These are phyloP conservation scores for Opisthocomus hoazin DNA, from an alignment of 2,113 vertebrate genomes.

Conservation along the genomic window DNA sequence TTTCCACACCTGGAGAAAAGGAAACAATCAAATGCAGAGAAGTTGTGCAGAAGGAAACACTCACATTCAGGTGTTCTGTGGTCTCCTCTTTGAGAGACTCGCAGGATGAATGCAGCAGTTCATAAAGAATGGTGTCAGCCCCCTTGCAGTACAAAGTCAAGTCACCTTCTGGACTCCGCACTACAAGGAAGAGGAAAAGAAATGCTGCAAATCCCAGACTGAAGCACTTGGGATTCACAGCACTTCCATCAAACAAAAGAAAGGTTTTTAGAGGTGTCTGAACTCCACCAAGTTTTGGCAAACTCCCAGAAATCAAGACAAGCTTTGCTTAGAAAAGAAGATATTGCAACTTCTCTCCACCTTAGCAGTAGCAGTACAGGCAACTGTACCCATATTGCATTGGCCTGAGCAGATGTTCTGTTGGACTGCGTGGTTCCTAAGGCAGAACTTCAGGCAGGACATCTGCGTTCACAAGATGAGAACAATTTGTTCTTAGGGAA, in stretches of 20 bases:
- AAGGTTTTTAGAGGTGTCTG: neutral
- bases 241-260: neutral
- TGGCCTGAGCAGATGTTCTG: neutral
- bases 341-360: neutral
- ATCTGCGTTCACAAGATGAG: neutral
- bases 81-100: constrained; percentile 75
- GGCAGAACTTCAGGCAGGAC: neutral
- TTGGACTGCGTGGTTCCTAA: rapidly evolving
- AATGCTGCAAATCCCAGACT: neutral
- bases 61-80: constrained; percentile 86
- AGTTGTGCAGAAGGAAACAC: constrained; percentile 15
- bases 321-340: neutral
- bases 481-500: neutral
- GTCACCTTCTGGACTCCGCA: constrained; percentile 79
- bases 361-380: neutral
- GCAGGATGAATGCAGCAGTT: constrained; percentile 82
- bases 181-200: constrained; percentile 60
- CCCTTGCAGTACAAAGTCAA: constrained; percentile 91
- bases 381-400: neutral
- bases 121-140: constrained; percentile 89
- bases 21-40: neutral
- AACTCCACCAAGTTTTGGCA: neutral
- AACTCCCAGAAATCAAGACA: neutral
- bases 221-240: neutral
- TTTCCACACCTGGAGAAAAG: neutral